phyloP scores from a whole-genome alignment of 2,113 vertebrate genomes.

The Platysternon megacephalum region DNA sequence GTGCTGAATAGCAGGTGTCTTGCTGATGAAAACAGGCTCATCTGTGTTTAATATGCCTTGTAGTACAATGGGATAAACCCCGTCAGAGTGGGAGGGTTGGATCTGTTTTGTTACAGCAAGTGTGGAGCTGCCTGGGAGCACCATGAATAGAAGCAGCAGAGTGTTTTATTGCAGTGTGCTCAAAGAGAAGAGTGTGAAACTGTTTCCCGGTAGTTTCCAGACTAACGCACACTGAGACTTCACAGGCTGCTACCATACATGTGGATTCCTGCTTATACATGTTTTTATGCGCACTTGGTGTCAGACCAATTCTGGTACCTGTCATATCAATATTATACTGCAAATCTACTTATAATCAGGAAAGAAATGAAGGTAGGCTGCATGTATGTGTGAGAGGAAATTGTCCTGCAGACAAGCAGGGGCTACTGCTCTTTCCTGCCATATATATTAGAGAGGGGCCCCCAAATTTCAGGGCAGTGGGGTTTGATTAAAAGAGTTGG shows the following conservation, averaged over 20 bases:
- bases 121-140: not conserved
- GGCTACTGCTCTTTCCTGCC: rapidly evolving
- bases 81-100: not conserved
- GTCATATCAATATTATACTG: not conserved
- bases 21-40: not conserved
- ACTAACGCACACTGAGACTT: not conserved
- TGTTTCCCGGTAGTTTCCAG: not conserved
- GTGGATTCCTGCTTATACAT: slow-evolving; percentile 25
- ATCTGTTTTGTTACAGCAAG: rapidly evolving
- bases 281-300: slow-evolving; percentile 15
- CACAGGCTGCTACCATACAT: slow-evolving; percentile 1
- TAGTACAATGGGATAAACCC: not conserved
- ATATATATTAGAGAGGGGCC: too few species aligned
- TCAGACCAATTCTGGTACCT: not conserved
- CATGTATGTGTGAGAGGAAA: not conserved
- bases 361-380: not conserved
- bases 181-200: not conserved
- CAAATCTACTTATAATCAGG: not conserved
- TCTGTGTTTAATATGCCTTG: not conserved
- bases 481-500: too few species aligned
- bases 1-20: not conserved
- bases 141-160: not conserved
- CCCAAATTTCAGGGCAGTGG: too few species aligned
- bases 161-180: not conserved
- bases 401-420: rapidly evolving